phyloP scores from a whole-genome alignment of 2,113 vertebrate species.

The Corythornis vintsioides region DNA sequence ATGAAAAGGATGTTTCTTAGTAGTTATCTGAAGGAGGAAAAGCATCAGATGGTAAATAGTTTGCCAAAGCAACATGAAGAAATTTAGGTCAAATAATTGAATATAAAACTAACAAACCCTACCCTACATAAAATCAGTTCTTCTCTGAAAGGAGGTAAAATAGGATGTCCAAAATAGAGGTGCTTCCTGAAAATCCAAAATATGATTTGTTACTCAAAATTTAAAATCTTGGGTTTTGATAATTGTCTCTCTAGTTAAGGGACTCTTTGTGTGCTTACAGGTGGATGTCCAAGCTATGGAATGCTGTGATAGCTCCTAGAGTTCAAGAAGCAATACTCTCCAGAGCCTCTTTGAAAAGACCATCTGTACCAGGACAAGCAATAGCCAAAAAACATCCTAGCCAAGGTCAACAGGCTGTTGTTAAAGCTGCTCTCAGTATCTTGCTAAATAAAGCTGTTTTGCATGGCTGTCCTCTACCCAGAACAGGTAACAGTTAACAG shows the following conservation, averaged over 20 bases:
- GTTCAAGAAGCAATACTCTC: slow-evolving; percentile 92
- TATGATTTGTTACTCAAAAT: neutral
- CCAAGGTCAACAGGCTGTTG: slow-evolving; percentile 90
- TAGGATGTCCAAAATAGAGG: neutral
- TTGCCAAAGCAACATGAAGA: neutral
- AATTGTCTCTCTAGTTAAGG: neutral
- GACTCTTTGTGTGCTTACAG: slow-evolving; percentile 65
- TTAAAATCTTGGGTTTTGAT: neutral
- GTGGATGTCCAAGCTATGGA: slow-evolving; percentile 95
- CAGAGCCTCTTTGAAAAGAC: slow-evolving; percentile 83
- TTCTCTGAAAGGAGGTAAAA: neutral
- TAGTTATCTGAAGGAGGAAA: neutral
- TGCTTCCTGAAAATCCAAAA: neutral
- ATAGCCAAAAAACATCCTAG: slow-evolving; percentile 78
- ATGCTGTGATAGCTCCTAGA: slow-evolving; percentile 88
- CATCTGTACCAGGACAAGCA: slow-evolving; percentile 69
- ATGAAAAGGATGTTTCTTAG: neutral
- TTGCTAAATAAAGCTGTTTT: slow-evolving; percentile 93
- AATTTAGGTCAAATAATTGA: neutral
- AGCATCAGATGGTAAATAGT: neutral
- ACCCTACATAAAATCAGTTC: neutral
- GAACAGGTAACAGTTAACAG: slow-evolving; percentile 77
- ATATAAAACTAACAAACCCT: neutral
- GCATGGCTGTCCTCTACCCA: slow-evolving; percentile 88
- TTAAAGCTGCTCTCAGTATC: slow-evolving; percentile 94